Base-by-base conservation (phyloP, 2,113 vertebrate genomes). In the Sturnira hondurensis region DNA sequence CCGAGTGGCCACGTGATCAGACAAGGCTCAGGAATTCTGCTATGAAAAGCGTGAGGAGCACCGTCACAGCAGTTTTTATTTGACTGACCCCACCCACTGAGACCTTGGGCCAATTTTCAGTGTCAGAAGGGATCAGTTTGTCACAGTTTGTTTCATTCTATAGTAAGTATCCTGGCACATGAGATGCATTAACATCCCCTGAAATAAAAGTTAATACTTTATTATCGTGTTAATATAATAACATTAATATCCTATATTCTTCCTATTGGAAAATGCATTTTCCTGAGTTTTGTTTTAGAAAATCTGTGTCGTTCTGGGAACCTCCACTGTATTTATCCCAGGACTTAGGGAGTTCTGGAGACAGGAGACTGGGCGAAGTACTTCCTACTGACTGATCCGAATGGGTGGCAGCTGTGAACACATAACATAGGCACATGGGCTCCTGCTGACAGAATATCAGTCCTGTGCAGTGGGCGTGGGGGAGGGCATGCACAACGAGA, bases 381-480 rank as follows among this genome's bases (percentile, higher is more conserved):
- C n/a, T 77, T 77, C 19, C 15, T 36, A 68, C 22, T 61, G 86
- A 19, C 26, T 45, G 50, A 38, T 88, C 65, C 45, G 43, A 56
- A 50, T 11, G 26, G 22, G 56, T 58, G 52, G 16, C 85, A 41
- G 4, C 16, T 28, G 9, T 45, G 47, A 68, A 47, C n/a, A 73
- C 14, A 52, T 0, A n/a, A 38, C 7, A n/a, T 4, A 26, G 0
- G 3, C 41, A 77, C 1, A 0, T 0, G 52, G 45, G 36, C 9
- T 41, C 7, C 4, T 13, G 26, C 14, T 5, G 4, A 11, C 22
- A 47, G 38, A 74, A 22, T 28, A 5, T 67, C 56, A 82, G 45
- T 4, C 11, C 20, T 68, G 41, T 61, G 31, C 65, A 8, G 50
- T 4, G 16, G 50, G 50, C 45, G 45, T 24, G 70, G 54, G 19